Percentiles rank a stretch among this genome's conserved stretches.
These are phyloP conservation scores for Arremon aurantiirostris DNA, from an alignment of 2,797 vertebrate species.

Conservation along the genomic window DNA sequence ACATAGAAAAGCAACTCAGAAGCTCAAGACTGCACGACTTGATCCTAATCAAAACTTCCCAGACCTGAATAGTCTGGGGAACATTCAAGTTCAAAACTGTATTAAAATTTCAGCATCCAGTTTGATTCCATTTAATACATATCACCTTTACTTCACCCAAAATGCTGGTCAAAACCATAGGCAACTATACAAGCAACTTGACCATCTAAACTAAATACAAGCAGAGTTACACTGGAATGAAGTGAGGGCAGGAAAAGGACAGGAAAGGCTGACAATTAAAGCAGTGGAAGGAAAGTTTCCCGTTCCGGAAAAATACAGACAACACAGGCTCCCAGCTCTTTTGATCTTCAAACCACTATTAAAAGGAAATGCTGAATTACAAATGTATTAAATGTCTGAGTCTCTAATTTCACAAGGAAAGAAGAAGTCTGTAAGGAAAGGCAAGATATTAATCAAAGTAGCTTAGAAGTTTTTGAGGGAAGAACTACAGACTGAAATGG, in stretches of 20 bases:
- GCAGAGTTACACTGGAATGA: neutral
- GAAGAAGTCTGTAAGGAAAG: neutral
- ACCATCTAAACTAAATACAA: neutral
- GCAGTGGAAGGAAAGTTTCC: neutral
- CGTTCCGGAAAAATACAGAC: neutral
- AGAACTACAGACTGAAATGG: neutral
- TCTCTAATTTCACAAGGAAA: constrained; percentile 14
- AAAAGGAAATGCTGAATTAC: constrained; percentile 42
- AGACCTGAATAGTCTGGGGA: rapidly evolving
- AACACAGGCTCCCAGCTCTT: neutral
- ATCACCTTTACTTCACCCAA: neutral
- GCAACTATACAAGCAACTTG: neutral
- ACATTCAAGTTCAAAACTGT: neutral
- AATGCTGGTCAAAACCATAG: neutral
- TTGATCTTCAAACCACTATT: constrained; percentile 24
- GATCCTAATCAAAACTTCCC: neutral
- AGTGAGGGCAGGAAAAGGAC: constrained; percentile 15
- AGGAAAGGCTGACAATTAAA: constrained; percentile 5
- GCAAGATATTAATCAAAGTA: neutral
- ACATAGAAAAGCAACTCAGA: neutral
- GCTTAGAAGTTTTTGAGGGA: neutral
- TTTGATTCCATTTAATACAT: neutral
- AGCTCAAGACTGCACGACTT: neutral
- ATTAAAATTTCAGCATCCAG: neutral
- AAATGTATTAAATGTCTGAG: constrained; percentile 6